Conservation (phyloP, 2,888 invertebrate genomes). For the Sminthurides aquaticus region DNA sequence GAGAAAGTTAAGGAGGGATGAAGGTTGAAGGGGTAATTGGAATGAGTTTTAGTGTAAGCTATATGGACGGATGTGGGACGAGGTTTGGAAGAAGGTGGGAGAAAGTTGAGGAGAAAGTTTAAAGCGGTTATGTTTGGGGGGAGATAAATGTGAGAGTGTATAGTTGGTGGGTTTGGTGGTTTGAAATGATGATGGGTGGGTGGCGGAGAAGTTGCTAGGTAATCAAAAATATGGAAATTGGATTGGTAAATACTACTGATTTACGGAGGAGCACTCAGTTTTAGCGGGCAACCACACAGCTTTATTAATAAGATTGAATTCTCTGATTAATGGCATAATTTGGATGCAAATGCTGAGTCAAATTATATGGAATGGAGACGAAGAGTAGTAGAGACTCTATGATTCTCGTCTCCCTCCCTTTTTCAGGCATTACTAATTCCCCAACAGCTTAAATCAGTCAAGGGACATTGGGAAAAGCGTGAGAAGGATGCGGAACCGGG, state of each 20-base stretch:
- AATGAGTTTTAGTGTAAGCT: not conserved
- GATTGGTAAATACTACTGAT: slow-evolving; percentile 40
- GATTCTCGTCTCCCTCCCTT: not conserved
- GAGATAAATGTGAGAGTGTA: not conserved
- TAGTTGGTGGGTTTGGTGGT: not conserved
- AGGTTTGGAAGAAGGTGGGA: not conserved
- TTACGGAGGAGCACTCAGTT: slow-evolving; percentile 10
- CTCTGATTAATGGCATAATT: slow-evolving; percentile 44
- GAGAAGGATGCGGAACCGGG: no score
- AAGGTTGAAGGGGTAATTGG: no score
- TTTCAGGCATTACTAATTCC: no score
- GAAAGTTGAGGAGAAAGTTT: not conserved
- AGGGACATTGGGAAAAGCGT: no score
- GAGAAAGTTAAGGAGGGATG: no score
- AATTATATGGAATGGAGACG: slow-evolving; percentile 18
- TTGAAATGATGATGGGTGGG: not conserved
- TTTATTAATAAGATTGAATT: slow-evolving; percentile 41
- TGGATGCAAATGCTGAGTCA: slow-evolving; percentile 44
- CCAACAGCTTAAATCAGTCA: no score
- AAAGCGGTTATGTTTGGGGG: slow-evolving; percentile 15
- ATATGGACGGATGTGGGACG: not conserved
- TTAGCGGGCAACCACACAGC: no score
- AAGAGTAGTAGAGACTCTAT: not conserved
- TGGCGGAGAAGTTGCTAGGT: slow-evolving; percentile 21
- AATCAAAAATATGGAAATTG: slow-evolving; percentile 39